These are phyloP conservation scores for Chloroclysta siterata DNA, from an alignment of 2,888 invertebrate species.

Conservation along the genomic window DNA sequence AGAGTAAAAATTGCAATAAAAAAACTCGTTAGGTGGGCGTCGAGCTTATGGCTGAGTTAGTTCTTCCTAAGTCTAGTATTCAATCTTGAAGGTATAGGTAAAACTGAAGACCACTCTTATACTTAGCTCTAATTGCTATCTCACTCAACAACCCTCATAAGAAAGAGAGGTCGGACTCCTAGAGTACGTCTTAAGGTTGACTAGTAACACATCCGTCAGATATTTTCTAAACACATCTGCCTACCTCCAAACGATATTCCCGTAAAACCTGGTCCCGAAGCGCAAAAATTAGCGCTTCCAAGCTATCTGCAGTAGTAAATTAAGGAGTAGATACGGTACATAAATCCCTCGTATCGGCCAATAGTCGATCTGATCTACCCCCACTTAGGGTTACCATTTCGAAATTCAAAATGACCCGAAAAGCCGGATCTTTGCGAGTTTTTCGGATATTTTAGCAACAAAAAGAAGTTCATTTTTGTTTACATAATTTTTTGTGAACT, in stretches of 20 bases:
- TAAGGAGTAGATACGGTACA: constrained; percentile 57
- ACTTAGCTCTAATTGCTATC: too few species aligned
- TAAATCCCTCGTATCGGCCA: constrained; percentile 63
- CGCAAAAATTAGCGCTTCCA: constrained; percentile 38
- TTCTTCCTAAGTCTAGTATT: too few species aligned
- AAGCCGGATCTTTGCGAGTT: background rate
- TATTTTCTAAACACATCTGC: background rate
- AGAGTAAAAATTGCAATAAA: too few species aligned
- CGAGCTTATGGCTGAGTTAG: too few species aligned
- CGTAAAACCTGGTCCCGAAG: constrained; percentile 5
- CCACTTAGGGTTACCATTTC: constrained; percentile 14
- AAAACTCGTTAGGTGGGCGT: too few species aligned
- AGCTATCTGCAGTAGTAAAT: constrained; percentile 50
- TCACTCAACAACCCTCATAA: too few species aligned
- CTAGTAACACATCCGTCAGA: background rate
- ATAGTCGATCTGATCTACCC: constrained; percentile 54
- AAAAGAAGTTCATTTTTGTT: too few species aligned
- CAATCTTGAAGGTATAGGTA: too few species aligned
- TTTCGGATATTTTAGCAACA: background rate
- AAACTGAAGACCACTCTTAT: too few species aligned
- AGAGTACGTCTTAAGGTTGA: too few species aligned
- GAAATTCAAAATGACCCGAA: background rate
- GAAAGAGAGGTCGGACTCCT: too few species aligned
- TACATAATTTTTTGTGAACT: too few species aligned
- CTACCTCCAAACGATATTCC: background rate